Evolutionary conservation across 2,888 invertebrate genomes (phyloP).

Genomic region (Antheraea assamensis): DNA sequence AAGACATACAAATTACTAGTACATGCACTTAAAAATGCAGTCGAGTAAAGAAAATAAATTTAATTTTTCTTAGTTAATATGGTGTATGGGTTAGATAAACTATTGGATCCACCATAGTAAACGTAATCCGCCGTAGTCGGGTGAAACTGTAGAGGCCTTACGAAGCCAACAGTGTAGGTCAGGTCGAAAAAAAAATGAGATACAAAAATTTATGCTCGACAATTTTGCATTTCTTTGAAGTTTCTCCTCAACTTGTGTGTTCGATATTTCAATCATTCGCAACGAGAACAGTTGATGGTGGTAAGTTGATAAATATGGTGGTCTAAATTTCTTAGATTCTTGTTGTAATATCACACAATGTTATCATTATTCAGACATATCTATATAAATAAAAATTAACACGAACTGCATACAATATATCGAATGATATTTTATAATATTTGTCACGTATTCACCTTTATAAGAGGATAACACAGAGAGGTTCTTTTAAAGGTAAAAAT

Average conservation of each 20-base stretch:
- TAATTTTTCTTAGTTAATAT: too few relatives aligned
- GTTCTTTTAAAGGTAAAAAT: background rate
- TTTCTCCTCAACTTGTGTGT: background rate
- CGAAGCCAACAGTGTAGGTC: too few relatives aligned
- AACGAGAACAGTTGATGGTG: background rate
- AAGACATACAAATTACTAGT: too few relatives aligned
- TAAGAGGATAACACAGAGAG: background rate
- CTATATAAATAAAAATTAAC: background rate
- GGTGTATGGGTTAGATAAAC: background rate
- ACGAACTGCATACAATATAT: background rate
- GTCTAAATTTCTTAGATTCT: background rate
- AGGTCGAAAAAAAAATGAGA: too few relatives aligned
- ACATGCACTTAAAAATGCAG: too few relatives aligned
- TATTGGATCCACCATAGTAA: background rate
- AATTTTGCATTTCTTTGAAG: background rate
- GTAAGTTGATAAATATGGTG: background rate
- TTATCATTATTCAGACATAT: conserved; percentile 7
- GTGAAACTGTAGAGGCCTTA: too few relatives aligned
- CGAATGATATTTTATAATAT: background rate
- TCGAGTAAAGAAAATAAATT: too few relatives aligned
- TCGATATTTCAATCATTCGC: background rate
- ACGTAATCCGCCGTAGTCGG: too few relatives aligned
- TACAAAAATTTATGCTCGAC: background rate
- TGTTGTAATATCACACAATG: conserved; percentile 8
- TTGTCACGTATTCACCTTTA: background rate